Evolutionary conservation across 2,113 vertebrate genomes (phyloP).

Genomic region (Glaucomys volans): DNA sequence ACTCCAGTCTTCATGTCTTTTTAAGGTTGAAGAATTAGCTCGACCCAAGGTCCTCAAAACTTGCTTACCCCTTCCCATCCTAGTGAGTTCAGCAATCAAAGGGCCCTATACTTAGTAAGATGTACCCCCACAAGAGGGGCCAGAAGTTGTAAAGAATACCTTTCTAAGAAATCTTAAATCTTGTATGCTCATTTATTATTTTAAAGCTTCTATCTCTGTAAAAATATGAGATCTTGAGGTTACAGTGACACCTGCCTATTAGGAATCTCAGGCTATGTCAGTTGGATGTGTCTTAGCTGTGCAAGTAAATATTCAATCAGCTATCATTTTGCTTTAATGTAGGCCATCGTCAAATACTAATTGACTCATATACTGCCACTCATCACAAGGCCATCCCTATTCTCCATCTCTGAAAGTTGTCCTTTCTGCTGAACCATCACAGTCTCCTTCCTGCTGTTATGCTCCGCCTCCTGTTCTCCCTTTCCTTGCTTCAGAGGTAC

Average conservation of each 20-base stretch:
- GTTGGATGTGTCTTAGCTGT: background rate
- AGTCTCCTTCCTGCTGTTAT: too few species aligned
- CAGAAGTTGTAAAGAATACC: background rate
- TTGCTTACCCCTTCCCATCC: background rate
- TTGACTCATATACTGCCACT: too few species aligned
- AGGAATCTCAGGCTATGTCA: background rate
- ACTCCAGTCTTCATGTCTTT: background rate
- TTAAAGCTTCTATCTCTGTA: background rate
- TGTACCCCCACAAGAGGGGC: background rate
- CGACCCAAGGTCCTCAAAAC: background rate
- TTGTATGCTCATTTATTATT: background rate
- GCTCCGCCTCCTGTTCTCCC: background rate
- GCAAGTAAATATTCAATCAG: background rate
- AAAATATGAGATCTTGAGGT: background rate
- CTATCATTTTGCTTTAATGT: background rate
- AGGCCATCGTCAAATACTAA: background rate
- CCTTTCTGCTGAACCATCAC: background rate
- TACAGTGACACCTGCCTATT: background rate
- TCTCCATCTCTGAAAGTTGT: background rate
- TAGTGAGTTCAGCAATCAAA: background rate
- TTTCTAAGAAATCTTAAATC: background rate
- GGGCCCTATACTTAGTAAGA: background rate
- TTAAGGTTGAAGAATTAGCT: background rate
- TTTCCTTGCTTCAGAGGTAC: background rate
- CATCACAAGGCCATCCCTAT: background rate